Conservation (phyloP, 2,888 invertebrate genomes). For the Anticlea derivata region DNA sequence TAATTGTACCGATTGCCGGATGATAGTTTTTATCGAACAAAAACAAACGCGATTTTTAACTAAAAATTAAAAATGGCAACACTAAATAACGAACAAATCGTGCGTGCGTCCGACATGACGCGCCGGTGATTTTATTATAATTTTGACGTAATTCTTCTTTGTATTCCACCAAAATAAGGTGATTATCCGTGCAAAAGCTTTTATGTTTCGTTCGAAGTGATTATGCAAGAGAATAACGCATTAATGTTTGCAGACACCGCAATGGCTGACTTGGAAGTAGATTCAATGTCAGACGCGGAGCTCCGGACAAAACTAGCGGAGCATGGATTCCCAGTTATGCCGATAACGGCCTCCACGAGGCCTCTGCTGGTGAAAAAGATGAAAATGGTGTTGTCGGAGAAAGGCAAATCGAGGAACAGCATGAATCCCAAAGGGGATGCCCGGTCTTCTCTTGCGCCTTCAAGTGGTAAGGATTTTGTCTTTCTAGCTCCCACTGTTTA, state of each 20-base stretch:
- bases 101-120: constrained; percentile 79
- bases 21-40: not conserved
- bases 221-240: constrained; percentile 53
- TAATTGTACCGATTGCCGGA: no score
- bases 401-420: constrained; percentile 76
- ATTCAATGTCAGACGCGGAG: constrained; percentile 88
- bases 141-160: constrained; percentile 77
- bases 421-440: constrained; percentile 71
- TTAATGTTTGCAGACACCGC: constrained; percentile 87
- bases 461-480: constrained; percentile 18
- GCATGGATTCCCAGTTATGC: constrained; percentile 91
- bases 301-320: constrained; percentile 89
- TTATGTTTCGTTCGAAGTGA: constrained; percentile 23
- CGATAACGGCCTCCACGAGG: constrained; percentile 92
- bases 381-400: constrained; percentile 87
- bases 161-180: constrained; percentile 65
- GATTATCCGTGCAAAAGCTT: constrained; percentile 36
- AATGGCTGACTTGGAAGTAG: constrained; percentile 86
- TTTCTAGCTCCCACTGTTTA: not conserved
- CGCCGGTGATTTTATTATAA: constrained; percentile 79
- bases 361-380: constrained; percentile 90
- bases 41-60: not conserved
- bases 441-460: constrained; percentile 59
- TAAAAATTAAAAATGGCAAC: constrained; percentile 51
- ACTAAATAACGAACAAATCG: constrained; percentile 69